phyloP scores from a whole-genome alignment of 2,888 invertebrate species.

The Pseudococcus viburni region DNA sequence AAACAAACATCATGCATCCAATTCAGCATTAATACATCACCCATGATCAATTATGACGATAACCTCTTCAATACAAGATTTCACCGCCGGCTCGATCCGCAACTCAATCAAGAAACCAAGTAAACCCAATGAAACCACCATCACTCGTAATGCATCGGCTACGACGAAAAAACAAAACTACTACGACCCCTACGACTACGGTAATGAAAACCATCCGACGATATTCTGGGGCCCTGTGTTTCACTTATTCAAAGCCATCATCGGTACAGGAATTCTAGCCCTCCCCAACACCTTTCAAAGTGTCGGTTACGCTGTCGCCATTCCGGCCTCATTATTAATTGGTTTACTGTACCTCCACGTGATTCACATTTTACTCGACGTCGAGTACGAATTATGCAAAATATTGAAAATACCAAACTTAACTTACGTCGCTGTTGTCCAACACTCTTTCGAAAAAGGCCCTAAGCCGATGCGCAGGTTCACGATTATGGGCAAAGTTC shows the following conservation, averaged over 20 bases:
- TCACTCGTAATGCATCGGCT: neutral
- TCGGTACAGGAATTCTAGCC: conserved; percentile 31
- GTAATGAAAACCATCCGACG: neutral
- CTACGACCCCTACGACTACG: conserved; percentile 56
- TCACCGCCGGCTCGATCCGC: neutral
- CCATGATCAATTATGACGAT: conserved; percentile 14
- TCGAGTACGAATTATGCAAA: conserved; percentile 59
- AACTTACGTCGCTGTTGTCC: conserved; percentile 45
- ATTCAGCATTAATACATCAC: neutral
- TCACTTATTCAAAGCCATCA: conserved; percentile 11
- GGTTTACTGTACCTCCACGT: conserved; percentile 2
- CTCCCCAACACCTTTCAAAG: neutral
- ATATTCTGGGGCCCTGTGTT: conserved; percentile 36
- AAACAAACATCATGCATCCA: neutral
- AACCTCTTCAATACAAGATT: neutral
- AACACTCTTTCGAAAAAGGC: conserved; percentile 8
- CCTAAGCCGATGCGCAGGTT: conserved; percentile 6
- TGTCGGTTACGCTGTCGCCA: conserved; percentile 37
- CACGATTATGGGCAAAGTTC: neutral
- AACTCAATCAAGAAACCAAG: neutral
- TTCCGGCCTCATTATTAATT: neutral
- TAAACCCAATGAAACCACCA: neutral
- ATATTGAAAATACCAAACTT: conserved; percentile 26
- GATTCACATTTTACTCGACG: conserved; percentile 23
- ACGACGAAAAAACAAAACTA: neutral